A percentile compares a stretch with the other conserved stretches of the same genome.
Conservation (phyloP, 2,888 invertebrate species). For the Trissolcus brochymenae region DNA sequence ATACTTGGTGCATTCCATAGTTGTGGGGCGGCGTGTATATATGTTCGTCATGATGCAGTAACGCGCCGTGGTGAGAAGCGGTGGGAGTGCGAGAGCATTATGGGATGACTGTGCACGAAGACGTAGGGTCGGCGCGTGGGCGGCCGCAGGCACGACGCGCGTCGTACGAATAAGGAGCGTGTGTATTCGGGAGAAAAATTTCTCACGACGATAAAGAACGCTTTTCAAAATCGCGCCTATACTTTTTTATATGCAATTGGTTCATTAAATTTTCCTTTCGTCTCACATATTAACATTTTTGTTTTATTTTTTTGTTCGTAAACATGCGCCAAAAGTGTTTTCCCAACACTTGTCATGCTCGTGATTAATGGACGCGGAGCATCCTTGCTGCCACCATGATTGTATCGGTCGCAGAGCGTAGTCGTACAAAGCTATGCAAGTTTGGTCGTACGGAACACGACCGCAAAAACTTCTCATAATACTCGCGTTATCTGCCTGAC, state of each 20-base stretch:
- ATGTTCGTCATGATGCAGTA: constrained; percentile 62
- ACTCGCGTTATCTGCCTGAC: constrained; percentile 35
- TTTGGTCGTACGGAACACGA: constrained; percentile 35
- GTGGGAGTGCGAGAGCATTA: constrained; percentile 64
- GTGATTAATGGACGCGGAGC: constrained; percentile 34
- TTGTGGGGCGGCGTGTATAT: constrained; percentile 53
- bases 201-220: constrained; percentile 41
- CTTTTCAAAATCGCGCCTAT: constrained; percentile 22
- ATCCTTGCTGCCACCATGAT: constrained; percentile 24
- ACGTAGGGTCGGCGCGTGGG: constrained; percentile 76
- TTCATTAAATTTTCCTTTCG: constrained; percentile 8
- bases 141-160: constrained; percentile 76
- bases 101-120: constrained; percentile 68
- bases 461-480: constrained; percentile 29
- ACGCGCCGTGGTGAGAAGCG: constrained; percentile 55
- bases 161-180: constrained; percentile 66
- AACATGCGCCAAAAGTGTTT: constrained; percentile 1
- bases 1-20: constrained; percentile 50
- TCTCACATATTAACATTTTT: not conserved
- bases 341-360: constrained; percentile 13
- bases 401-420: constrained; percentile 16
- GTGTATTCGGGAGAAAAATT: constrained; percentile 52
- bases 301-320: not conserved
- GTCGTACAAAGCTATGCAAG: constrained; percentile 21
- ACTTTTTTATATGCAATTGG: not conserved